These are phyloP conservation scores for Rissa tridactyla DNA, from an alignment of 2,113 vertebrate species.

Conservation along the genomic window DNA sequence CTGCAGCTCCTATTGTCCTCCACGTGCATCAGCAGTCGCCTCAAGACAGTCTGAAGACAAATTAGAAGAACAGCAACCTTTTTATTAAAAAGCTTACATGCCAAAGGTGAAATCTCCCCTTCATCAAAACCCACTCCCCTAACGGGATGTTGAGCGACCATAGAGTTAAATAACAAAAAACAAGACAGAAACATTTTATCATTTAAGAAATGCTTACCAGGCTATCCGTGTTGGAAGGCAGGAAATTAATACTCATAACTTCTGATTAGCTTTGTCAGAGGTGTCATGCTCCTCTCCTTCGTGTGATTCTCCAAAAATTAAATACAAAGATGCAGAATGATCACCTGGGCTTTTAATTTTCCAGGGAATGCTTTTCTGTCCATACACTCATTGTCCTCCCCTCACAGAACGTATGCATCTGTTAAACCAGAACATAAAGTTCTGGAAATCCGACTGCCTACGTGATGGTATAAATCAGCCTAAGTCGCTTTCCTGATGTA, in stretches of 20 bases:
- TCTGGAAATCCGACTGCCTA: not conserved
- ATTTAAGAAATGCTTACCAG: not conserved
- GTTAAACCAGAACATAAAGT: not conserved
- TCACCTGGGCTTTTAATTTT: not conserved
- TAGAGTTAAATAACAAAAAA: not conserved
- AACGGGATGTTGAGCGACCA: not conserved
- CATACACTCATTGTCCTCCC: not conserved
- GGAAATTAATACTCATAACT: conserved; percentile 28
- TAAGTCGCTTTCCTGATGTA: not conserved
- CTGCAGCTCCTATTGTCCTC: not conserved
- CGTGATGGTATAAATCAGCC: not conserved
- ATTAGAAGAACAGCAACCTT: not conserved
- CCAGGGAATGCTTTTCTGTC: not conserved
- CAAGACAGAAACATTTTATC: not conserved
- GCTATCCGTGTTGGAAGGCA: conserved; percentile 8
- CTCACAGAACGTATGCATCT: not conserved
- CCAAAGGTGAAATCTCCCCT: not conserved
- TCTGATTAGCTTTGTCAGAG: not conserved
- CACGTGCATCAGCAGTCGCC: not conserved
- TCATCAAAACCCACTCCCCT: not conserved
- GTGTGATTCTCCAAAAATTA: not conserved
- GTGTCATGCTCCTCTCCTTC: not conserved
- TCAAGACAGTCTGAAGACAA: not conserved
- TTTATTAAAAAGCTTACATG: conserved; percentile 23
- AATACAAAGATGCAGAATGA: not conserved